A percentile compares a stretch with the other conserved stretches of the same genome.
Evolutionary conservation across 2,797 vertebrate species (phyloP).

Genomic region (Psittacula derbiana): DNA sequence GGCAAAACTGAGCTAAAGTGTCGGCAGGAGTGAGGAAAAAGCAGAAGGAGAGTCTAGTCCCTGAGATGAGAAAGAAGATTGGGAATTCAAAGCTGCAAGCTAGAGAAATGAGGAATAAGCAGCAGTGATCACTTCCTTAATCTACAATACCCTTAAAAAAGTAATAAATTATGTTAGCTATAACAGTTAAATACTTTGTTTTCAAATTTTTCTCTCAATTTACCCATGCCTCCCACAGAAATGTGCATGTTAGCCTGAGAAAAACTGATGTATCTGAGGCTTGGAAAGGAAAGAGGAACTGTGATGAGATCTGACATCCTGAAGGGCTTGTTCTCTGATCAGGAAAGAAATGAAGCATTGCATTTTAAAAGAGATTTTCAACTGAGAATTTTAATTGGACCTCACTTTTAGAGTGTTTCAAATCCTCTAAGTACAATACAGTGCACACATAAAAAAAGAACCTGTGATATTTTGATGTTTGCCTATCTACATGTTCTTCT

Average conservation of each 20-base stretch:
- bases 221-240: not conserved
- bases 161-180: not conserved
- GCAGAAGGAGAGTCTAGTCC: not conserved
- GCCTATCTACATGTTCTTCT: not conserved
- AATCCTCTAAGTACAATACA: not conserved
- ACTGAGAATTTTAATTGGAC: conserved; percentile 18
- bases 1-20: not conserved
- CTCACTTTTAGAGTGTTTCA: conserved; percentile 5
- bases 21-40: not conserved
- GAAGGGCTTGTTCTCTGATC: conserved; percentile 11
- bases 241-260: not conserved
- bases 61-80: not conserved
- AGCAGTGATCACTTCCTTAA: not conserved
- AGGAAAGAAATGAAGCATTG: not conserved
- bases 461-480: conserved; percentile 22
- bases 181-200: not conserved
- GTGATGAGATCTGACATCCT: conserved; percentile 14
- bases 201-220: not conserved
- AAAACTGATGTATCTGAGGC: not conserved
- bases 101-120: not conserved
- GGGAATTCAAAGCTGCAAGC: not conserved
- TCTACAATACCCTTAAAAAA: not conserved
- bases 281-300: not conserved
- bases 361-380: conserved; percentile 35
- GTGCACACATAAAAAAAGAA: not conserved